Evolutionary conservation across 2,797 vertebrate species (phyloP).

Genomic region (Lateolabrax maculatus): DNA sequence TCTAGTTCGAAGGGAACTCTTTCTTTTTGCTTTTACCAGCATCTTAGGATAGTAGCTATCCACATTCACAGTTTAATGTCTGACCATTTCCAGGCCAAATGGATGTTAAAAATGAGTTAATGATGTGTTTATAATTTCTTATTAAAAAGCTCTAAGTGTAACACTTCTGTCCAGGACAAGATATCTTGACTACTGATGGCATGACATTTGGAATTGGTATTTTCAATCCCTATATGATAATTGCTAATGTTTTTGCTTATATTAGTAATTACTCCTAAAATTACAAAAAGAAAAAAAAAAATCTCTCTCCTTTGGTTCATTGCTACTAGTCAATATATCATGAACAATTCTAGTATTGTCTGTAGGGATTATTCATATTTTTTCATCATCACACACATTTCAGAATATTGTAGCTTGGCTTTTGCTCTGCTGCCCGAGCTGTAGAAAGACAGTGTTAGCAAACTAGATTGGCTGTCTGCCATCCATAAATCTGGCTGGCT

Average conservation of each 20-base stretch:
- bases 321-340: not conserved
- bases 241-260: no score
- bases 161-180: not conserved
- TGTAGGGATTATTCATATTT: conserved; percentile 3
- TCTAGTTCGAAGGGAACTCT: not conserved
- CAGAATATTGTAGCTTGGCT: not conserved
- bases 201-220: no score
- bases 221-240: no score
- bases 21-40: not conserved
- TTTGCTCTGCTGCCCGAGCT: conserved; percentile 31
- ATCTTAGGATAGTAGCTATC: not conserved
- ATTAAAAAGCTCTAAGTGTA: no score
- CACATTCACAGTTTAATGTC: not conserved
- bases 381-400: conserved; percentile 15
- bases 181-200: no score
- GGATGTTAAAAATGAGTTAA: not conserved
- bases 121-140: not conserved
- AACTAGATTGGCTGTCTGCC: conserved; percentile 44
- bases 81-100: not conserved
- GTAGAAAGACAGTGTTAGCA: conserved; percentile 40
- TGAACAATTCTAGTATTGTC: not conserved
- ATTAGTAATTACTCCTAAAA: not conserved
- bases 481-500: conserved; percentile 73
- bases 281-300: no score
- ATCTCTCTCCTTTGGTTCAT: not conserved